Evolutionary conservation across 2,113 vertebrate genomes (phyloP).

Genomic region (Beaufortia kweichowensis): DNA sequence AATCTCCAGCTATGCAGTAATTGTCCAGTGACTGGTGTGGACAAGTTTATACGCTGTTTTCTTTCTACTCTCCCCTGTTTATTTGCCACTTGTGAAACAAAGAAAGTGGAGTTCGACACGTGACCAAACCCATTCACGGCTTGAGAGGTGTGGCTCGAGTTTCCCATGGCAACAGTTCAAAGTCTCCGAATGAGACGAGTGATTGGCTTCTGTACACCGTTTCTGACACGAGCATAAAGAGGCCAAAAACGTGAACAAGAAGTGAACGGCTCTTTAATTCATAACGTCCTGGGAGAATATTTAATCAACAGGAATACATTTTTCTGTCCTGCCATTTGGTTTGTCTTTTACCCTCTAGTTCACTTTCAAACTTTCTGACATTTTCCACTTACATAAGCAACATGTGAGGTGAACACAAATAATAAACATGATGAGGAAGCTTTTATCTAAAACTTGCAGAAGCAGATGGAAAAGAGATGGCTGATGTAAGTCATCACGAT

Average conservation of each 20-base stretch:
- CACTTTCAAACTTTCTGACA: neutral
- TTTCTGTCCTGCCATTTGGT: neutral
- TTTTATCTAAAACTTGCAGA: neutral
- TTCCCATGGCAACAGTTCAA: conserved; percentile 64
- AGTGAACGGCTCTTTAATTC: neutral
- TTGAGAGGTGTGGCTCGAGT: conserved; percentile 68
- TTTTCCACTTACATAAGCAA: conserved; percentile 3
- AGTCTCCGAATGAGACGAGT: conserved; percentile 51
- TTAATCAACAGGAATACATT: neutral
- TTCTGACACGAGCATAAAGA: conserved; percentile 53
- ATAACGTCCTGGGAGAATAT: neutral
- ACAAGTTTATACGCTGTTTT: conserved; percentile 16
- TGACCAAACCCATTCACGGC: conserved; percentile 68
- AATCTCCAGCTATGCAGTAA: neutral
- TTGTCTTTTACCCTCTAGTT: neutral
- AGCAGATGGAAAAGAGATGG: neutral
- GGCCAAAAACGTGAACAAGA: conserved; percentile 16
- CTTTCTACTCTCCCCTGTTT: neutral
- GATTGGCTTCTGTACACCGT: conserved; percentile 60
- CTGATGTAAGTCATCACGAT: conserved; percentile 2
- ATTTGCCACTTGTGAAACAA: conserved; percentile 22
- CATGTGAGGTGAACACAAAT: neutral
- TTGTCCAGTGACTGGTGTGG: neutral
- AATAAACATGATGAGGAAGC: conserved; percentile 3
- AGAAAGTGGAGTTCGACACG: conserved; percentile 37